Conservation (phyloP, 2,888 invertebrate species). For the Callimorpha dominula region DNA sequence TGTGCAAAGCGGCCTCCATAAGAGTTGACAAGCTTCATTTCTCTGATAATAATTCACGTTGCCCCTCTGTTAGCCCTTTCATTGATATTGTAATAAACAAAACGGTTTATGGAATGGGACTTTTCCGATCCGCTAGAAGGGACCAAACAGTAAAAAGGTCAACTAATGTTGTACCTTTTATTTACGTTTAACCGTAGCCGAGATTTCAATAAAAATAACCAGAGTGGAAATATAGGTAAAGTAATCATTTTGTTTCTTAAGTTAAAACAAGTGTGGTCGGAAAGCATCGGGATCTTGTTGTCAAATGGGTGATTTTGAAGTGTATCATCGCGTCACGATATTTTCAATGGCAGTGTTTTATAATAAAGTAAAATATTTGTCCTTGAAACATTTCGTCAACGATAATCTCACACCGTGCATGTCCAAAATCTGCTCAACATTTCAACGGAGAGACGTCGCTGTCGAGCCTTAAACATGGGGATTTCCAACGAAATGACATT, state of each 20-base stretch:
- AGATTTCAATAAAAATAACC: not conserved
- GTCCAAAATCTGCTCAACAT: no score
- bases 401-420: no score
- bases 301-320: no score
- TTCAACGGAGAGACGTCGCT: no score
- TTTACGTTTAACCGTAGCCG: not conserved
- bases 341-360: no score
- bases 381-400: no score
- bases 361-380: no score
- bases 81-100: constrained; percentile 34
- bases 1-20: not conserved
- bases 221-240: not conserved
- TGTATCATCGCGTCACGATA: no score
- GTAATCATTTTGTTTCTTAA: constrained; percentile 20
- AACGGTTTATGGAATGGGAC: constrained; percentile 33
- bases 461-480: no score
- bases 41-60: constrained; percentile 6
- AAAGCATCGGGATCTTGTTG: no score
- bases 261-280: no score
- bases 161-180: constrained; percentile 1
- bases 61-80: constrained; percentile 17
- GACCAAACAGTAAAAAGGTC: not conserved
- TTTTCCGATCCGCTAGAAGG: constrained; percentile 23
- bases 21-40: not conserved
- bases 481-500: no score